Conservation (phyloP, 2,888 invertebrate genomes). For the Tenthredo livida region DNA sequence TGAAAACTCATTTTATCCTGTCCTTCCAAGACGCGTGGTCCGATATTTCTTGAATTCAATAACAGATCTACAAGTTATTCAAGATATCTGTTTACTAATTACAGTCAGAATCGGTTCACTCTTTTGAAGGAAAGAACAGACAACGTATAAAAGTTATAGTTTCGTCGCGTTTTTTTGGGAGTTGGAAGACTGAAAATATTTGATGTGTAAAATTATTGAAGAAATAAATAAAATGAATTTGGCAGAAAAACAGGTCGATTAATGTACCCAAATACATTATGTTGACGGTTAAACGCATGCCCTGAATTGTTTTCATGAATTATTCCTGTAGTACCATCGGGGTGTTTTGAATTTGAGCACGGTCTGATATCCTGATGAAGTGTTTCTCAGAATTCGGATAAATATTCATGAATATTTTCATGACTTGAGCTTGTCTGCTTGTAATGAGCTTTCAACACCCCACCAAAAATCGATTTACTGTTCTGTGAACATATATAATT, state of each 20-base stretch:
- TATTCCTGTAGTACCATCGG: not conserved
- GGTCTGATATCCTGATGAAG: slow-evolving; percentile 16
- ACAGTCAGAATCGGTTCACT: not conserved
- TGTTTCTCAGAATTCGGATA: slow-evolving; percentile 18
- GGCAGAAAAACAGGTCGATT: not conserved
- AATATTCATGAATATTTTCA: slow-evolving; percentile 33
- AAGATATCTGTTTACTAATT: not conserved
- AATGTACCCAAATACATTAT: not conserved
- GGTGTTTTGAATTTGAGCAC: slow-evolving; percentile 32
- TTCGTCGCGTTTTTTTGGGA: not conserved
- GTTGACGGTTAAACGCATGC: slow-evolving; percentile 23
- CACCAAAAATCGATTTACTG: not conserved
- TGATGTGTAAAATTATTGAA: not conserved
- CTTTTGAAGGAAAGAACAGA: not conserved
- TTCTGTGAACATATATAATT: not conserved
- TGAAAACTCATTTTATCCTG: not conserved
- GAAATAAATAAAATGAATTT: not conserved
- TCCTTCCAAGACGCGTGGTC: not conserved
- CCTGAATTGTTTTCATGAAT: slow-evolving; percentile 24
- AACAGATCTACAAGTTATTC: not conserved
- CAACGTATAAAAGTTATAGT: not conserved
- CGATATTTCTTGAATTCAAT: not conserved
- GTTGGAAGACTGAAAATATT: not conserved
- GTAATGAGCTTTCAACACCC: not conserved
- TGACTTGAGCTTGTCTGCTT: not conserved